phyloP scores from a whole-genome alignment of 2,888 invertebrate species.

The Nudaria mundana region DNA sequence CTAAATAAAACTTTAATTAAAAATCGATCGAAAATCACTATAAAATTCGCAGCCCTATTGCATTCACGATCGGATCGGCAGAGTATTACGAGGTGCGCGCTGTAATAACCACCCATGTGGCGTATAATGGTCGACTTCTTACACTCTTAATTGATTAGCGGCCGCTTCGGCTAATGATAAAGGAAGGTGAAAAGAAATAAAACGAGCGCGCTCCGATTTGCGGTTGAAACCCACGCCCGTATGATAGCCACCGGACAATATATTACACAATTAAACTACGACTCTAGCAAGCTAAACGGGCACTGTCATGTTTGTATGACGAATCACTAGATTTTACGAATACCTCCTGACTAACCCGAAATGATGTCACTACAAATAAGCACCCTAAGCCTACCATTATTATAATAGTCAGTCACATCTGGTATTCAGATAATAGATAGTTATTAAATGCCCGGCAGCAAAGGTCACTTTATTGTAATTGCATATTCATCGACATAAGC shows the following conservation, averaged over 20 bases:
- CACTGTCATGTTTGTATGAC: conserved; percentile 16
- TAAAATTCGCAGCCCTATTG: conserved; percentile 78
- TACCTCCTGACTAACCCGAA: conserved; percentile 39
- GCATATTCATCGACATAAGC: conserved; percentile 63
- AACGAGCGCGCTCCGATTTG: conserved; percentile 72
- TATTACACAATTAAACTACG: conserved; percentile 28
- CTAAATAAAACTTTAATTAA: conserved; percentile 61
- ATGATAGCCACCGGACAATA: conserved; percentile 60
- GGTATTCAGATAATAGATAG: conserved; percentile 58
- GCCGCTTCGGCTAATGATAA: conserved; percentile 80
- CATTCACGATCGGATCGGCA: conserved; percentile 77
- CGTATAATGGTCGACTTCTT: conserved; percentile 80
- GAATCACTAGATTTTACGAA: conserved; percentile 27
- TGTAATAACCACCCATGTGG: conserved; percentile 78
- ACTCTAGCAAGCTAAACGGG: background rate
- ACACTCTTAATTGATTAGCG: conserved; percentile 82
- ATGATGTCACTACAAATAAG: conserved; percentile 60
- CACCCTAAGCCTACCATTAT: conserved; percentile 58
- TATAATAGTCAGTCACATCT: conserved; percentile 54
- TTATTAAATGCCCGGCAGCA: conserved; percentile 56
- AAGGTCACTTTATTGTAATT: conserved; percentile 69
- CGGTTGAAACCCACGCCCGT: conserved; percentile 58
- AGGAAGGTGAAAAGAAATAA: conserved; percentile 80
- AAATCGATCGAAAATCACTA: conserved; percentile 67
- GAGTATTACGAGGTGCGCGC: conserved; percentile 72